Base-by-base conservation (phyloP, 2,797 vertebrate genomes). In the Catharus ustulatus region DNA sequence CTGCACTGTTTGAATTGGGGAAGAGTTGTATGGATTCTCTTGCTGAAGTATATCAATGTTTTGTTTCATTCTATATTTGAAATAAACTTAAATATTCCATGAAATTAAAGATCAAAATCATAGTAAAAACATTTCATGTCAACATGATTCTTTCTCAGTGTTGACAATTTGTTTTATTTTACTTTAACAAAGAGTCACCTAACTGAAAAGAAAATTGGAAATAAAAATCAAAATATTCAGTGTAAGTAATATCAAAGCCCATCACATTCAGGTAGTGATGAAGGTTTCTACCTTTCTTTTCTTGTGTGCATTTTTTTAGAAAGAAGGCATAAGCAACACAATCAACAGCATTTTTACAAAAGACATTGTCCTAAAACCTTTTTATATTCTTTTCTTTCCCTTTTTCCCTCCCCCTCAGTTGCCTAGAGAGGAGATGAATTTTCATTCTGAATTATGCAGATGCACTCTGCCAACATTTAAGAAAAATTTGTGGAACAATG, bases 351-450 rank as follows among this genome's bases (percentile, higher is more conserved):
- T 74, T 87, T 87, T 74, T 45, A 55, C 15, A 55, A 57, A 77
- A 71, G 38, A 12, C 49, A 40, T 15, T 76, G 11, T 24, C 34
- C 11, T 10, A 18, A 9, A 69, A 2, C 2, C 6, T 55, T 19
- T 8, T 51, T 55, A 4, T 43, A 22, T 57, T 5, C 2, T 32
- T 16, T 10, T 24, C 3, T 11, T 10, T 5, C 1, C 2, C 5
- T 9, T 23, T 40, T 29, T 34, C 0, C 2, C 22, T 22, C 3
- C 4, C 3, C 12, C 3, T 58, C 11, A 42, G 16, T 32, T 89
- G 13, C 15, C 13, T 74, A 40, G 57, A 80, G 52, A 83, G 34
- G 6, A 79, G 6, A 51, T 17, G 22, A 82, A 58, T 61, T 49
- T 30, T 80, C 21, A 20, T 11, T 45, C 24, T 51, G 38, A 81